Evolutionary conservation across 1,140 invertebrate species (phyloP), one percentile per base, ranked within the genome.

Genomic region (Drosophila orena): DNA sequence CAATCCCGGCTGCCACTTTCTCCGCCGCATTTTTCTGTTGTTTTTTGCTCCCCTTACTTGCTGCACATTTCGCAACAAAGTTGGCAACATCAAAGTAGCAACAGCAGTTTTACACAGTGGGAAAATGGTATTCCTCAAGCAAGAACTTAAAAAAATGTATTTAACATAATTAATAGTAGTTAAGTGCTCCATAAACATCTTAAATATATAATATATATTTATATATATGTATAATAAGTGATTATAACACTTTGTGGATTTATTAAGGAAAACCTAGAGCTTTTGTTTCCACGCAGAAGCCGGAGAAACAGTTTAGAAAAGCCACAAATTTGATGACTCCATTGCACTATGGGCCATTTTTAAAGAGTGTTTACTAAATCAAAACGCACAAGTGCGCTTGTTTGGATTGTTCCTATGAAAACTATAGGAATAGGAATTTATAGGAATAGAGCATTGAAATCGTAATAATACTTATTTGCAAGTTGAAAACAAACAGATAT

Each of bases 51-150:
- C 38, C 30, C 35, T 20, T 49, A 73, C 34, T 72, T 49, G 80
- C 50, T 85, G 81, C 81, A 81, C 81, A 88, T 79, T 88, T 88
- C 49, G 75, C 81, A 88, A 81, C 83, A 86, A 81, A 75, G 49
- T 86, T 76, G 61, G 60, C 77, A 72, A 22, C 30, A 52, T 60
- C 47, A 58, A 35, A 34, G 54, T 49, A 44, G 38, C 38, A 52
- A 38, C 4, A 46, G 58, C 66, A 30, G 52, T 34, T 30, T 4
- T 35, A 14, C 52, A 68, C 34, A 0, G 6, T 1, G 20, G 17
- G 10, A 44, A 43, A 44, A 44, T 4, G 4, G 0, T 0, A 44
- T 3, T 15, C 2, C n/a, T 8, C 37, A n/a, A 14, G 12, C 5
- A 38, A 38, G 37, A 14, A 38, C 2, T 10, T 30, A 0, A 30